phyloP scores from a whole-genome alignment of 2,113 vertebrate genomes.

The Chionomys nivalis region DNA sequence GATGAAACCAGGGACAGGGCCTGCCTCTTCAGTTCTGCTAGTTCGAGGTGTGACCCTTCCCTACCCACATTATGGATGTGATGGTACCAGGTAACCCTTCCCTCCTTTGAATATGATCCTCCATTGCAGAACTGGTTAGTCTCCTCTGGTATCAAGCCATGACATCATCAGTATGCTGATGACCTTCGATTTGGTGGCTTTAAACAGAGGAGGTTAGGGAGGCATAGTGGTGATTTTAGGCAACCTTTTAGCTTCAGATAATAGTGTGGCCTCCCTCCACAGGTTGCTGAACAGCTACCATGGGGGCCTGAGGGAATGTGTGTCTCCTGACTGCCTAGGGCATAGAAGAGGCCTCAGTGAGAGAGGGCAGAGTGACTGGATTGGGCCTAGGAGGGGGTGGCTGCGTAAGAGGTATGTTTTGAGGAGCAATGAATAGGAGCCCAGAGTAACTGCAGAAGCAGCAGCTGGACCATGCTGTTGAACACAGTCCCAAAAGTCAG shows the following conservation, averaged over 20 bases:
- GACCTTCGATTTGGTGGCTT: background rate
- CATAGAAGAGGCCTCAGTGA: background rate
- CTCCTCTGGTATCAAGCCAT: background rate
- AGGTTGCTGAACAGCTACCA: background rate
- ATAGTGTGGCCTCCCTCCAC: background rate
- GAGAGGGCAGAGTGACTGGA: background rate
- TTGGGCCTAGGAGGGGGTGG: background rate
- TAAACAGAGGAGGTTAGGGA: background rate
- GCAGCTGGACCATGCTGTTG: background rate
- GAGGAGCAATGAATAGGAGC: background rate
- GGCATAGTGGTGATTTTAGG: background rate
- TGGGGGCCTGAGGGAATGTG: background rate
- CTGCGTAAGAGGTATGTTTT: slow-evolving; percentile 27
- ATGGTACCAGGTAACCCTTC: background rate
- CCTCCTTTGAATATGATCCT: background rate
- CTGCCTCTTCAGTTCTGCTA: background rate
- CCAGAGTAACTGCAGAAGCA: background rate
- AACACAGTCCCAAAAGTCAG: background rate
- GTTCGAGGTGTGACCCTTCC: no score
- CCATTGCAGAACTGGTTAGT: background rate
- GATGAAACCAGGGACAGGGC: rapidly evolving
- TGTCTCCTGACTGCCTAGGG: background rate
- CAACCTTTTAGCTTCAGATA: background rate
- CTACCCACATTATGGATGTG: rapidly evolving
- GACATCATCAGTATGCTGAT: background rate